Evolutionary conservation across 2,888 invertebrate species (phyloP).

Genomic region (Clusia tigrina): DNA sequence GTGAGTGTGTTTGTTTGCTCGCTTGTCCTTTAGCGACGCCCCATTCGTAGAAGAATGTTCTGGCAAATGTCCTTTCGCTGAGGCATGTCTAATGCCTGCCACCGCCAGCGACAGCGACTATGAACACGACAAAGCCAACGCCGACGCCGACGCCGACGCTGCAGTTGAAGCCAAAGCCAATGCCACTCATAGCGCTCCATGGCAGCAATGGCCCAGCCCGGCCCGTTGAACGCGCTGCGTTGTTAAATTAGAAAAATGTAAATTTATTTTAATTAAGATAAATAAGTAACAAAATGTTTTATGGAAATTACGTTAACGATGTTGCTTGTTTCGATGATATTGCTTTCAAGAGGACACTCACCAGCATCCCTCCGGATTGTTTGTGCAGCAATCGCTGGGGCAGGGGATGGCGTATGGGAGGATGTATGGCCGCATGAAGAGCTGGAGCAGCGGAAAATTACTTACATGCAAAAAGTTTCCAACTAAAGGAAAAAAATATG

Average conservation of each 20-base stretch:
- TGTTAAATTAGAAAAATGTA: slow-evolving; percentile 63
- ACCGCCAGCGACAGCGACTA: slow-evolving; percentile 6
- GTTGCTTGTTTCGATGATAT: slow-evolving; percentile 50
- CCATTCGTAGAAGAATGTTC: slow-evolving; percentile 29
- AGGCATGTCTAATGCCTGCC: slow-evolving; percentile 52
- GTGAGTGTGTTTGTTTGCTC: too few species aligned
- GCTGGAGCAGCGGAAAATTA: not conserved
- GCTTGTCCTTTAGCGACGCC: slow-evolving; percentile 32
- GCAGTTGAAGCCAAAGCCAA: slow-evolving; percentile 1
- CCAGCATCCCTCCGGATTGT: too few species aligned
- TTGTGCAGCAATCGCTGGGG: not conserved
- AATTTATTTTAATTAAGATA: slow-evolving; percentile 64
- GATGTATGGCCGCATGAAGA: not conserved
- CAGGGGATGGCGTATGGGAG: not conserved
- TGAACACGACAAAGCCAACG: too few species aligned
- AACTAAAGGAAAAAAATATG: slow-evolving; percentile 1
- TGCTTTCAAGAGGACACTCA: slow-evolving; percentile 51
- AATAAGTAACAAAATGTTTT: slow-evolving; percentile 63
- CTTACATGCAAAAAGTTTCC: not conserved
- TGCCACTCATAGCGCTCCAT: slow-evolving; percentile 12
- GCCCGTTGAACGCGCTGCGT: slow-evolving; percentile 36
- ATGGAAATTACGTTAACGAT: slow-evolving; percentile 61
- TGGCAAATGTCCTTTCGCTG: slow-evolving; percentile 52
- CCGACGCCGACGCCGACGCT: not conserved
- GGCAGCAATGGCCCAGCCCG: not conserved